Evolutionary conservation across 2,888 invertebrate genomes (phyloP).

Genomic region (Iphiclides podalirius): DNA sequence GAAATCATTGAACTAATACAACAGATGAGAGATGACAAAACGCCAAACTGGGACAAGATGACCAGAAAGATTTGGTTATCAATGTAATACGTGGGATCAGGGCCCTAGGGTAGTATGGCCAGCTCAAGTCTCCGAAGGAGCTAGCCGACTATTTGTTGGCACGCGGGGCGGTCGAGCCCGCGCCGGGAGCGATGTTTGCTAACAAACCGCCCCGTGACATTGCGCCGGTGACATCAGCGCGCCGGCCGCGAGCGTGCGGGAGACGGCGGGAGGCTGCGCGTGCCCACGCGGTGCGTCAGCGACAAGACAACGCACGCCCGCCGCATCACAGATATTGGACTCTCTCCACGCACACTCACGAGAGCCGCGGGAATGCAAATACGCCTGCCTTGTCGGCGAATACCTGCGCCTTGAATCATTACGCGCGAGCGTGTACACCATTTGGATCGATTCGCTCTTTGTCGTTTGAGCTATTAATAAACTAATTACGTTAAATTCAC

Average conservation of each 20-base stretch:
- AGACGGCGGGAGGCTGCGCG: not conserved
- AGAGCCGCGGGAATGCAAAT: not conserved
- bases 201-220: constrained; percentile 7
- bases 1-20: too few relatives aligned
- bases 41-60: too few relatives aligned
- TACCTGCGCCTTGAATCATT: constrained; percentile 6
- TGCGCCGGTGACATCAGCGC: constrained; percentile 4
- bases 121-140: too few relatives aligned
- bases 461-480: not conserved
- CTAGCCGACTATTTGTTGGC: too few relatives aligned
- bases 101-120: too few relatives aligned
- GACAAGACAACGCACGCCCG: not conserved
- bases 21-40: too few relatives aligned
- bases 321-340: constrained; percentile 8
- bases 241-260: not conserved
- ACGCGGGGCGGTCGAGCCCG: too few relatives aligned
- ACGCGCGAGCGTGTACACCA: not conserved
- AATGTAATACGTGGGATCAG: too few relatives aligned
- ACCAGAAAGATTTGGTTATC: too few relatives aligned
- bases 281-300: constrained; percentile 7
- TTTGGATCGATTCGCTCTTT: not conserved
- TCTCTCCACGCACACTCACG: constrained; percentile 8
- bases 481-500: too few relatives aligned
- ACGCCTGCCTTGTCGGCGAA: constrained; percentile 8
- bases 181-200: too few relatives aligned